Base-by-base conservation (phyloP, 1,140 invertebrate species). In the Wiebesia pumilae region DNA sequence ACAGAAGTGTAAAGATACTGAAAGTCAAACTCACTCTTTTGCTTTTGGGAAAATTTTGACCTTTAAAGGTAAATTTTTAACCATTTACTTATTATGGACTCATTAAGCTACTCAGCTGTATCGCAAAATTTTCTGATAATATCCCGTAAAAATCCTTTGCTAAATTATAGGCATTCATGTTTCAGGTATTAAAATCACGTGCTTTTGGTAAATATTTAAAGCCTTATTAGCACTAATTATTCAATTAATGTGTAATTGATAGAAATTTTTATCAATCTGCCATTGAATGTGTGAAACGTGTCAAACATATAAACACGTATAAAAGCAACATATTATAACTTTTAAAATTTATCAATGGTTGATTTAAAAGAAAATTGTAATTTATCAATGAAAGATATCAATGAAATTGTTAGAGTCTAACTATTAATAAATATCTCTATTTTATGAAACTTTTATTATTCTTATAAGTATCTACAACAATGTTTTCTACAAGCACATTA, bases 401-500 rank as follows among this genome's bases (percentile, higher is more conserved):
- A 65, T 0, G 24, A 65, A 65, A n/a, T 27, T 65, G 12, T n/a
- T 65, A 30, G 12, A n/a, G n/a, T n/a, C n/a, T n/a, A n/a, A n/a
- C n/a, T n/a, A n/a, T n/a, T n/a, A n/a, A n/a, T n/a, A n/a, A n/a
- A n/a, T n/a, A n/a, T n/a, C n/a, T n/a, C n/a, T n/a, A n/a, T n/a
- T n/a, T 16, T 16, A 16, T 0, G 27, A 27, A 65, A 62, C 3
- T 81, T 81, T 65, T 38, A 40, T 81, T 67, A 40, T n/a, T 65
- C 69, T 85, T 65, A 0, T 65, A 51, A 65, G 30, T 40, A 47
- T 43, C 30, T 30, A 47, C 71, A 82, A 82, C 9, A 71, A 33
- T 27, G 54, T 40, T 54, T 35, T 54, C n/a, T 27, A 69, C 40
- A 58, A 77, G 21, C 33, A n/a, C 33, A 69, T 85, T 80, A 85